These are phyloP conservation scores for Nyctibius bracteatus DNA, from an alignment of 2,113 vertebrate species.

Conservation along the genomic window DNA sequence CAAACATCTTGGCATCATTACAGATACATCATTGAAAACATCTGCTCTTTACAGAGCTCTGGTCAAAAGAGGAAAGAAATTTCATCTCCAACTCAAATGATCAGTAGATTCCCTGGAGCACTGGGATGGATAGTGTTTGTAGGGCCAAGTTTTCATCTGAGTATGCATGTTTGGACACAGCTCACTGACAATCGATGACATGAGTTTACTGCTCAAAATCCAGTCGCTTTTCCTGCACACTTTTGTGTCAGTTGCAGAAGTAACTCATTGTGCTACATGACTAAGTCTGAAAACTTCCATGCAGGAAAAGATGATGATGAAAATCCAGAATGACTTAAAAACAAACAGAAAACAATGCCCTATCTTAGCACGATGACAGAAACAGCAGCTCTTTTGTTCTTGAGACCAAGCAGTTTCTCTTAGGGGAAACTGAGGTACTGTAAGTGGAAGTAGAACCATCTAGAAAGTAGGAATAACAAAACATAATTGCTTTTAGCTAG, in stretches of 20 bases:
- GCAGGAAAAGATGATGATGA: neutral
- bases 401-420: neutral
- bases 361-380: neutral
- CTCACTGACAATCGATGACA: neutral
- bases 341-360: neutral
- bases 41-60: conserved; percentile 1
- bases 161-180: neutral
- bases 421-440: neutral
- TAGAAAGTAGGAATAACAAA: neutral
- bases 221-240: fast-evolving
- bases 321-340: neutral
- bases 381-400: neutral
- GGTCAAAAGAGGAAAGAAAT: neutral
- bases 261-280: neutral
- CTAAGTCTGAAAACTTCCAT: neutral
- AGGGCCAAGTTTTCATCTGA: neutral
- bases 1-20: neutral
- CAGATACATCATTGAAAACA: conserved; percentile 6
- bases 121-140: neutral
- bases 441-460: neutral
- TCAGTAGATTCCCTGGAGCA: neutral
- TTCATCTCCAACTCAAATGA: neutral
- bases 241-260: neutral
- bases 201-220: neutral
- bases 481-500: neutral